These are phyloP conservation scores for Calidris pygmaea DNA, from an alignment of 2,113 vertebrate species.

Conservation along the genomic window DNA sequence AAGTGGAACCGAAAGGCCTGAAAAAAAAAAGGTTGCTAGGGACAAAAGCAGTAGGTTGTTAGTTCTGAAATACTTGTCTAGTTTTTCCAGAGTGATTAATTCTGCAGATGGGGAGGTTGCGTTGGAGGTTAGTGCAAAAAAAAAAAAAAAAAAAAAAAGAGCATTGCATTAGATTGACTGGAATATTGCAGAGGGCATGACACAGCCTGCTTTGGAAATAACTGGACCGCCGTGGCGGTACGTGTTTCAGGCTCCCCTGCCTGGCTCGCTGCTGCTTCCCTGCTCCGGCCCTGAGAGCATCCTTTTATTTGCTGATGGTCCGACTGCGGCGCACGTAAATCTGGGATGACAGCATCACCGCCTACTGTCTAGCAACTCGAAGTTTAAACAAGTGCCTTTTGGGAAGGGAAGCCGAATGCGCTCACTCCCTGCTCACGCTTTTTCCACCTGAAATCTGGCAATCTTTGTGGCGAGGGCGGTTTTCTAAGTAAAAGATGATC, in stretches of 20 bases:
- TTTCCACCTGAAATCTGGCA: not conserved
- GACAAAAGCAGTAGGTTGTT: not conserved
- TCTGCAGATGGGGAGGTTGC: not conserved
- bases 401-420: not conserved
- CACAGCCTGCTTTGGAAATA: not conserved
- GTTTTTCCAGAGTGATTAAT: slow-evolving; percentile 38
- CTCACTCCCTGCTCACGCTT: not conserved
- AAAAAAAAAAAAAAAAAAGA: not conserved
- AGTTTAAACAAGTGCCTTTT: not conserved
- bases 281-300: not conserved
- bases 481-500: not conserved
- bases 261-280: not conserved
- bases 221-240: accelerated
- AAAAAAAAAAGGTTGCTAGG: not conserved
- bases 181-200: not conserved
- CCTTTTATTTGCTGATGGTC: not conserved
- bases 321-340: not conserved
- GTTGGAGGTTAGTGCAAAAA: not conserved
- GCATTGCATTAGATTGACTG: not conserved
- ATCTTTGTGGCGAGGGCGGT: not conserved
- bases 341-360: not conserved
- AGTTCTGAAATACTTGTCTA: not conserved
- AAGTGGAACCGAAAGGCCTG: not conserved
- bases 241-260: not conserved
- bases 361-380: not conserved